Conservation (phyloP, 2,797 vertebrate genomes). For the Potorous gilbertii region DNA sequence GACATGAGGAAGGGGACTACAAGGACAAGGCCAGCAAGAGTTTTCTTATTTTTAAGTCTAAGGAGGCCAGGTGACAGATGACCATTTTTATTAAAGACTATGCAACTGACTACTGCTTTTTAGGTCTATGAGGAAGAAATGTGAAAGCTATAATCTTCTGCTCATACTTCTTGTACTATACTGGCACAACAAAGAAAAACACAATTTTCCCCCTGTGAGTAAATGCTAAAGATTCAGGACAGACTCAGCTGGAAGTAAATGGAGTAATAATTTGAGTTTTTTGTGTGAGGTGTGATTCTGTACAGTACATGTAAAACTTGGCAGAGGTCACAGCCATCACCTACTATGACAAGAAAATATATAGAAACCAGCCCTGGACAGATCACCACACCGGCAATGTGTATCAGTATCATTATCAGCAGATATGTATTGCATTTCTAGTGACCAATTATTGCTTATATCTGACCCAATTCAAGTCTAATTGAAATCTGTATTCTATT, state of each 20-base stretch:
- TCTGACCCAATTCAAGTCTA: slow-evolving; percentile 41
- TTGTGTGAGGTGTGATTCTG: slow-evolving; percentile 49
- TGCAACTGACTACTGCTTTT: slow-evolving; percentile 66
- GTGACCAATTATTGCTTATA: slow-evolving; percentile 2
- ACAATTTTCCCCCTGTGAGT: slow-evolving; percentile 41
- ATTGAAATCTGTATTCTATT: slow-evolving; percentile 56
- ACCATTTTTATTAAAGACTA: slow-evolving; percentile 71
- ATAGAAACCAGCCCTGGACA: slow-evolving; percentile 21
- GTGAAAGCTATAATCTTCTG: slow-evolving; percentile 69
- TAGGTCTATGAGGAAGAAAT: slow-evolving; percentile 69
- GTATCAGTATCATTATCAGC: slow-evolving; percentile 21
- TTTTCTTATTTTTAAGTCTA: slow-evolving; percentile 63
- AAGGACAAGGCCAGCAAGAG: slow-evolving; percentile 63
- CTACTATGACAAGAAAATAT: background rate
- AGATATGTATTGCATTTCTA: slow-evolving; percentile 61
- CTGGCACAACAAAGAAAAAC: slow-evolving; percentile 60
- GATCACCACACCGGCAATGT: slow-evolving; percentile 39
- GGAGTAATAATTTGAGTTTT: slow-evolving; percentile 50
- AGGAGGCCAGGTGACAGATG: slow-evolving; percentile 65
- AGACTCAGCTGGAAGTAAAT: slow-evolving; percentile 63
- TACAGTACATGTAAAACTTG: background rate
- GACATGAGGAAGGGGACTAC: slow-evolving; percentile 60
- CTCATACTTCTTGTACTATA: slow-evolving; percentile 70
- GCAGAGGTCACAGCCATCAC: slow-evolving; percentile 26
- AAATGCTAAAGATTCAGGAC: slow-evolving; percentile 68